Evolutionary conservation across 2,113 vertebrate species (phyloP).

Genomic region (Charadrius vociferus): DNA sequence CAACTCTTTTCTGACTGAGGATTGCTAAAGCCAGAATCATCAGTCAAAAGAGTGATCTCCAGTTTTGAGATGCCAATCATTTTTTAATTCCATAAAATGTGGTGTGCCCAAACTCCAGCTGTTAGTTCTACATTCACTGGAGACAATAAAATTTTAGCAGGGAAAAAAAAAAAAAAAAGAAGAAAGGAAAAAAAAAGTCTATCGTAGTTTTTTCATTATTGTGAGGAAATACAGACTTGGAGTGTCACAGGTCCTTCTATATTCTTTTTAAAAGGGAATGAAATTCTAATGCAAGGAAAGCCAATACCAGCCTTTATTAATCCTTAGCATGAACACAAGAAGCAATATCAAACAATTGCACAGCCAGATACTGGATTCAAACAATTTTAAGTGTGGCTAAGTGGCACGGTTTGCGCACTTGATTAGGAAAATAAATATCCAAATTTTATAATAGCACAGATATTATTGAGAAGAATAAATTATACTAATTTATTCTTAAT

Average conservation of each 20-base stretch:
- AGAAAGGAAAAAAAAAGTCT: background rate
- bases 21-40: background rate
- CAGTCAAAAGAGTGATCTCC: accelerated
- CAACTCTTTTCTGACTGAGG: background rate
- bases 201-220: background rate
- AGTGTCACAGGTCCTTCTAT: background rate
- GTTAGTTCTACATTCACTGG: background rate
- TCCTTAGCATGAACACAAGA: background rate
- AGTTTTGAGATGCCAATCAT: background rate
- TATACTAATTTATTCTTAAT: background rate
- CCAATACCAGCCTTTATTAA: background rate
- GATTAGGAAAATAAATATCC: background rate
- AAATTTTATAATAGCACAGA: background rate
- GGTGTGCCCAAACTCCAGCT: background rate
- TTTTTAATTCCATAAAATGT: background rate
- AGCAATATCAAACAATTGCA: background rate
- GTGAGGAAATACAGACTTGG: background rate
- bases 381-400: background rate
- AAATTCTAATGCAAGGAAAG: background rate
- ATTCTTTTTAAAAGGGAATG: background rate
- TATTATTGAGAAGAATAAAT: background rate
- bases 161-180: accelerated
- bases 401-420: background rate
- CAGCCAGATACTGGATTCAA: background rate
- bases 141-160: background rate